These are phyloP conservation scores for Hypercompe scribonia DNA, from an alignment of 2,888 invertebrate genomes.

Conservation along the genomic window DNA sequence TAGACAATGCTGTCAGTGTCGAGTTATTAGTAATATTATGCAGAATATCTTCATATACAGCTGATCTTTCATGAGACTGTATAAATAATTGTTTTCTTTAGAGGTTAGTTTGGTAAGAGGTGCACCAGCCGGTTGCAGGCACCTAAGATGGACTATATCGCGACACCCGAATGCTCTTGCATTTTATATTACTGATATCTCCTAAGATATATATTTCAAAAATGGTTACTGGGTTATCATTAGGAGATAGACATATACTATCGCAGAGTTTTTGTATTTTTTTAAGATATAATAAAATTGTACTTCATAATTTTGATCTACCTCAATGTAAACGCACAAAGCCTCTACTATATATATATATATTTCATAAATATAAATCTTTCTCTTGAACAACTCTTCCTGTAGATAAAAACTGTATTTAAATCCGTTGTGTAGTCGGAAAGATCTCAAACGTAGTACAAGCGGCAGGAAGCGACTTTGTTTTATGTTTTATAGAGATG, in stretches of 20 bases:
- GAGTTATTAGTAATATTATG: too few species aligned
- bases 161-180: background rate
- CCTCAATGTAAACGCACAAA: background rate
- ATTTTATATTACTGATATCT: background rate
- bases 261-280: background rate
- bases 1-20: too few species aligned
- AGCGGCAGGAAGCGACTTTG: background rate
- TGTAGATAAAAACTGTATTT: background rate
- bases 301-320: background rate
- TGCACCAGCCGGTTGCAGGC: background rate
- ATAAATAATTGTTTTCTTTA: background rate
- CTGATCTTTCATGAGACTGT: background rate
- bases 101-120: background rate
- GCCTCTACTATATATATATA: background rate
- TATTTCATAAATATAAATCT: background rate
- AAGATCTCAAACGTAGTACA: background rate
- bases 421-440: background rate
- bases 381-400: background rate
- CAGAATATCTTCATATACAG: background rate
- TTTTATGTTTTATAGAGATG: background rate
- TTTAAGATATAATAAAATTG: too few species aligned
- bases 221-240: background rate
- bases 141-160: background rate
- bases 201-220: background rate
- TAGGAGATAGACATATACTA: background rate